Base-by-base conservation (phyloP, 1,140 invertebrate genomes). In the Maconellicoccus hirsutus region DNA sequence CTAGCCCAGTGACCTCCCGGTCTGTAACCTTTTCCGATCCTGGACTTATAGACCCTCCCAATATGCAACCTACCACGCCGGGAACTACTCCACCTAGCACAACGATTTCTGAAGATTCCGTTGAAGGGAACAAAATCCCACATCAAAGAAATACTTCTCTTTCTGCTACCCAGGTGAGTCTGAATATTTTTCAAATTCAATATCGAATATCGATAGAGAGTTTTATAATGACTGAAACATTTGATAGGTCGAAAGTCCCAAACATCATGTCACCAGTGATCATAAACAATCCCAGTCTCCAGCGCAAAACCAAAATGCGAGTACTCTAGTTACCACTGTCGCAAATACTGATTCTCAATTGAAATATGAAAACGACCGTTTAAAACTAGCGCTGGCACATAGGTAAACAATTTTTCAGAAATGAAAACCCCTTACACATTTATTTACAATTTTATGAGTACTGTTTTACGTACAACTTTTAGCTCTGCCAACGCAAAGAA, bases 401-500 rank as follows among this genome's bases (percentile, higher is more conserved):
- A 96, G 93, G 92, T 94, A 79, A 79, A 66, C n/a, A 59, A 21
- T 70, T 59, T 19, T 69, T 42, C 26, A 10, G 70, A 72, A 39
- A 71, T 19, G 4, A 59, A 16, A 59, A 59, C 4, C 6, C 4
- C 4, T 59, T 29, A 29, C 38, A 23, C 12, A 38, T 21, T 14
- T 0, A 70, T 23, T 29, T 19, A 23, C 8, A 6, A 22, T 59
- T 39, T 71, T 63, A 23, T 25, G 27, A 22, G 4, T 0, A 69
- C 21, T 39, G 1, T 61, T 42, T 21, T 27, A 29, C 66, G 22
- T 73, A n/a, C 14, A 71, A 42, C 14, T 27, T 74, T 70, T 78
- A 96, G 94, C 81, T 96, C 93, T 70, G 90, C 93, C 25, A 97
- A 97, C 83, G 94, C 94, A 1, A 98, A 98, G 81, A 98, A 98